phyloP scores from a whole-genome alignment of 2,888 invertebrate genomes.

The Sarcophaga rosellei region DNA sequence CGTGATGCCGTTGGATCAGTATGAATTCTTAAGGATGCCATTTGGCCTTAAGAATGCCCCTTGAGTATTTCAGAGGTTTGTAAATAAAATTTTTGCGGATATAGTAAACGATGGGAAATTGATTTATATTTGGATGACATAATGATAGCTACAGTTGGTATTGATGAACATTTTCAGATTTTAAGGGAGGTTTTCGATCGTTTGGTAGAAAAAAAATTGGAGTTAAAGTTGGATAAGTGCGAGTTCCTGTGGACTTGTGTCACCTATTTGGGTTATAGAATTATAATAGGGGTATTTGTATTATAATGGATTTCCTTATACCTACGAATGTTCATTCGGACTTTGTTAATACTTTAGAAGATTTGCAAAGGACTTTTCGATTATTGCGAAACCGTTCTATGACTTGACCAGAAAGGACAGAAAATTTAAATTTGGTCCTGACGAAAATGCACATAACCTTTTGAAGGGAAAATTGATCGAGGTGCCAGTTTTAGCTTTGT shows the following conservation, averaged over 20 bases:
- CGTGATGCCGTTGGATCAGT: not conserved
- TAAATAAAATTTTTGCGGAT: constrained; percentile 50
- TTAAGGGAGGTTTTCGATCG: constrained; percentile 61
- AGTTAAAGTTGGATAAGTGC: constrained; percentile 23
- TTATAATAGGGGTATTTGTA: constrained; percentile 30
- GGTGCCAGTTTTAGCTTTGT: constrained; percentile 66
- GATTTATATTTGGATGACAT: constrained; percentile 70
- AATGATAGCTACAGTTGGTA: constrained; percentile 63
- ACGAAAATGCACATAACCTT: constrained; percentile 51
- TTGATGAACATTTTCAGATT: constrained; percentile 48
- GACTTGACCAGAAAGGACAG: constrained; percentile 60
- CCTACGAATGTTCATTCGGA: constrained; percentile 23
- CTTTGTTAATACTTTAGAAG: constrained; percentile 60
- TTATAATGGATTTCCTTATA: constrained; percentile 8
- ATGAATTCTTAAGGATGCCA: constrained; percentile 53
- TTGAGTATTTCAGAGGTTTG: constrained; percentile 23
- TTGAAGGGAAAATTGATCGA: too few relatives aligned
- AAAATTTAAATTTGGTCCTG: constrained; percentile 56
- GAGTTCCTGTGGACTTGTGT: constrained; percentile 63
- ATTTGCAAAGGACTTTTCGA: constrained; percentile 59
- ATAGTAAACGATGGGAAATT: constrained; percentile 51
- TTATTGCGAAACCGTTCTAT: constrained; percentile 49
- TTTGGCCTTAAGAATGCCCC: constrained; percentile 53
- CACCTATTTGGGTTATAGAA: constrained; percentile 69
- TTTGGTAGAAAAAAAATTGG: constrained; percentile 37